Evolutionary conservation across 2,797 vertebrate species (phyloP), one percentile per base, ranked within the genome.

Genomic region (Eurystomus glaucurus): DNA sequence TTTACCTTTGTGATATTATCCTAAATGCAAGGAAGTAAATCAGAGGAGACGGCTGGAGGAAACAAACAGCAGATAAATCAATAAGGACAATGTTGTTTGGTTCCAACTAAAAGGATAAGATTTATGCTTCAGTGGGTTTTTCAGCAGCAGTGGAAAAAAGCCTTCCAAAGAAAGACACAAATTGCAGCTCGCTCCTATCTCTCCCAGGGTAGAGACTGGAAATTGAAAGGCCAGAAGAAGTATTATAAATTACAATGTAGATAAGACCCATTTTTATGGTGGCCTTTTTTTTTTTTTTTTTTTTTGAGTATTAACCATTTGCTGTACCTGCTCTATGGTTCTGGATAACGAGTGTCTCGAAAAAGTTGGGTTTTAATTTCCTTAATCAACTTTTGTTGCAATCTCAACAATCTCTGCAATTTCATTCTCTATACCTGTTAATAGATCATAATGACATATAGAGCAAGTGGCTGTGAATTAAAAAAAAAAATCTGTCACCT

Each of bases 41-140:
- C 81, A 88, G 75, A 91, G 51, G 23, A 43, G 50, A 39, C 70
- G 90, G 55, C 48, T 75, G 68, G 55, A 89, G 37, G 64, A 90
- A 97, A 74, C 43, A 89, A 93, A 86, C 18, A 85, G n/a, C 78
- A 74, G 69, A 89, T 85, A 95, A 96, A 93, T 95, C 78, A 71
- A 1, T 50, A 52, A 74, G 39, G 64, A 91, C 70, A 88, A 55
- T 54, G 45, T 31, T 88, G 22, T 83, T 90, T 88, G 60, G 29
- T 87, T 92, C 68, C 88, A 84, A 37, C 75, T 89, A 88, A 92
- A 89, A 68, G 35, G 68, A 60, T 89, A 91, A 89, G 71, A 96
- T 92, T 95, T 83, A 89, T 75, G 50, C 60, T 91, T 94, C 62
- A 77, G 48, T 37, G 35, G 4, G 18, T 89, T 96, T 95, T 68